Percentiles rank a stretch among this genome's conserved stretches.
phyloP scores from a whole-genome alignment of 2,888 invertebrate genomes.

The Ctenicera cuprea region DNA sequence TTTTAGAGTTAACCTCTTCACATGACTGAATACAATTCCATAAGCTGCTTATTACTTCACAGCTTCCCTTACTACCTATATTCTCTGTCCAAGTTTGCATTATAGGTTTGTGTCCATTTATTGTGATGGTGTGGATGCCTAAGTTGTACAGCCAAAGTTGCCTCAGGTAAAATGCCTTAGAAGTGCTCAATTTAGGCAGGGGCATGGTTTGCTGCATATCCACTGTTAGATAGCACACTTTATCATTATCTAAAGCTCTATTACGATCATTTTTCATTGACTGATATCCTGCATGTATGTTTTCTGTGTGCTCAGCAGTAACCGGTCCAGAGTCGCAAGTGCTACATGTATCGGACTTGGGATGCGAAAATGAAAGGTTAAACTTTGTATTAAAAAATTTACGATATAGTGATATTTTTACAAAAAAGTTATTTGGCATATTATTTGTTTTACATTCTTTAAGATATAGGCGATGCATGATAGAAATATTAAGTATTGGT shows the following conservation, averaged over 20 bases:
- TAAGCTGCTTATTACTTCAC: background rate
- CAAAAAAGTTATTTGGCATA: constrained; percentile 11
- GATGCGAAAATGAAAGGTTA: constrained; percentile 13
- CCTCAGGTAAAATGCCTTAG: constrained; percentile 30
- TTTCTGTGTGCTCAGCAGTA: background rate
- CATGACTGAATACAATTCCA: constrained; percentile 11
- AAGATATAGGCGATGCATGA: constrained; percentile 27
- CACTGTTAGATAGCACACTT: constrained; percentile 25
- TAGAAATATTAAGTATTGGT: constrained; percentile 28
- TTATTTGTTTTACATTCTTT: constrained; percentile 29
- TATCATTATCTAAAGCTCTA: background rate
- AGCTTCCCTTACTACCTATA: constrained; percentile 22
- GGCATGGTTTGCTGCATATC: constrained; percentile 48
- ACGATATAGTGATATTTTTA: constrained; percentile 26
- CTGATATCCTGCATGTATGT: background rate
- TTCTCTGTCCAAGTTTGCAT: constrained; percentile 37
- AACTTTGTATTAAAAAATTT: constrained; percentile 28
- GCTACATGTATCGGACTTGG: background rate
- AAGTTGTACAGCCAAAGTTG: constrained; percentile 39
- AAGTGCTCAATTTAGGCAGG: constrained; percentile 37
- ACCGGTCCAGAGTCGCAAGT: background rate
- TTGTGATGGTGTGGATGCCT: constrained; percentile 25
- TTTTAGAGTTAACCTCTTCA: constrained; percentile 26
- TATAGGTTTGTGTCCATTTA: constrained; percentile 25
- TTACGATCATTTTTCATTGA: background rate